Evolutionary conservation across 2,888 invertebrate genomes (phyloP), one percentile per base, ranked within the genome.

Genomic region (Epinotia nisella): DNA sequence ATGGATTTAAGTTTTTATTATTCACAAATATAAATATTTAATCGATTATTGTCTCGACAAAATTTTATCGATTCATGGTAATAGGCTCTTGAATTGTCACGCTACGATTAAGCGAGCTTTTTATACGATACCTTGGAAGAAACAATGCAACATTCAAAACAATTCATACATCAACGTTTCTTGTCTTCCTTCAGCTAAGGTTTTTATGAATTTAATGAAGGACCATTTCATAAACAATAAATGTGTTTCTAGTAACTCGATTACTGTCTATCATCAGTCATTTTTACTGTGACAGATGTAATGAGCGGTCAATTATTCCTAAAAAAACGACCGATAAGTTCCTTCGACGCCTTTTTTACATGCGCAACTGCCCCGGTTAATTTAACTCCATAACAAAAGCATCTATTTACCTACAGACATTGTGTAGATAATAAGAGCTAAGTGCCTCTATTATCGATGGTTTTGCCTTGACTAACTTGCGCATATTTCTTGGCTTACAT

Each of bases 21-120:
- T 67, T 58, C 58, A 41, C 29, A 45, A 66, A 68, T 72, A 72
- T 72, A 62, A 72, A 72, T 72, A 71, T 71, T 71, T 67, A 55
- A 61, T 67, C 66, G 66, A 71, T 71, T 71, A 71, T 67, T 45
- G 71, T 67, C 66, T 41, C 66, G 71, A 55, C 71, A 55, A 61
- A 66, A 71, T 67, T 55, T 71, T 71, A 71, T 71, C 60, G 66
- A 45, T 62, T 62, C 56, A 70, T 62, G 62, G 49, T 70, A 70
- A 70, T 62, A 29, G 56, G 29, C 29, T 71, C 66, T 55, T 45
- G 60, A 67, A 55, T 60, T 67, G 66, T 61, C 66, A 71, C 60
- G 66, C 66, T 61, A 67, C 66, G 41, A 60, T 55, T 71, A 53
- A 24, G 41, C 41, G 15, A 13, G 60, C 60, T 66, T 66, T 66